A percentile compares a stretch with the other conserved stretches of the same genome.
These are phyloP conservation scores for Lerema accius DNA, from an alignment of 1,140 invertebrate genomes.

Conservation along the genomic window DNA sequence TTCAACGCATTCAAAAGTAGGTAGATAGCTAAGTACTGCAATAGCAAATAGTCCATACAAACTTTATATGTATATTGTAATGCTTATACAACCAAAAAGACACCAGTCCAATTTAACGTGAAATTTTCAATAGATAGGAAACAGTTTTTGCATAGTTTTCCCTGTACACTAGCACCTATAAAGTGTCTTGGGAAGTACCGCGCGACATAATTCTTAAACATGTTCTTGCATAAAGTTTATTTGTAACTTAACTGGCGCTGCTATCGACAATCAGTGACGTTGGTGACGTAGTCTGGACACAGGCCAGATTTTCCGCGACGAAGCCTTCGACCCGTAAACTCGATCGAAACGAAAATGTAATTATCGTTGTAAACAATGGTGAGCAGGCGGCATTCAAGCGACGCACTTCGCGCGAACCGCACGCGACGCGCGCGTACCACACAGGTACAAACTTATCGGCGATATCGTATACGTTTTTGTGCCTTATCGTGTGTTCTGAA, in stretches of 20 bases:
- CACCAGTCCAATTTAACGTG: too few relatives aligned
- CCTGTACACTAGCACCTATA: too few relatives aligned
- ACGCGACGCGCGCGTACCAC: conserved; percentile 66
- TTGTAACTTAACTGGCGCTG: not conserved
- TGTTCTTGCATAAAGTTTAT: not conserved
- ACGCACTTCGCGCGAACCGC: conserved; percentile 61
- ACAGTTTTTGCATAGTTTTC: not conserved
- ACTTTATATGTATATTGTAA: too few relatives aligned
- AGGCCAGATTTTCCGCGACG: conserved; percentile 68
- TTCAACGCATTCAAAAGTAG: too few relatives aligned
- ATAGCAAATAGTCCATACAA: too few relatives aligned
- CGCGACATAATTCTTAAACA: not conserved
- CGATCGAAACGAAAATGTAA: conserved; percentile 76
- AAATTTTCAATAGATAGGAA: too few relatives aligned
- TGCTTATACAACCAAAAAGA: too few relatives aligned
- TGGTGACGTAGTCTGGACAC: conserved; percentile 52
- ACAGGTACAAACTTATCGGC: conserved; percentile 53
- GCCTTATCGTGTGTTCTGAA: conserved; percentile 51
- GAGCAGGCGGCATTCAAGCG: conserved; percentile 72
- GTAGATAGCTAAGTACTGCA: too few relatives aligned
- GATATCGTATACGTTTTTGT: conserved; percentile 46
- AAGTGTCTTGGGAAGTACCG: not conserved
- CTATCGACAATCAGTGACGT: conserved; percentile 21
- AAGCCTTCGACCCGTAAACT: conserved; percentile 73
- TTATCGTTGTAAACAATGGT: conserved; percentile 78